phyloP scores from a whole-genome alignment of 1,140 invertebrate species.

The Ceratosolen solmsi region DNA sequence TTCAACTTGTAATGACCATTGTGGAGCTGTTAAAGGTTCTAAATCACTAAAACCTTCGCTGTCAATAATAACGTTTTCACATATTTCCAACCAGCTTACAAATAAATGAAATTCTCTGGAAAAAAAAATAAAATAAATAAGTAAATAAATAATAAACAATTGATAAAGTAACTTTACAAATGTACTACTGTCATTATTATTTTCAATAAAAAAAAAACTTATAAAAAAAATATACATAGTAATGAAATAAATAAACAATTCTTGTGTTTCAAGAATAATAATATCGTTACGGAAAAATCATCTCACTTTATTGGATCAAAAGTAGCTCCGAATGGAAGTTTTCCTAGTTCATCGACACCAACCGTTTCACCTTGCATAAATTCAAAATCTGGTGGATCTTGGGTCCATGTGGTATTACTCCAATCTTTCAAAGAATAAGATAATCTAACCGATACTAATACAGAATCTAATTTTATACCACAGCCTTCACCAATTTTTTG shows the following conservation, averaged over 20 bases:
- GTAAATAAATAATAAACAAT: no score
- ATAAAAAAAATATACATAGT: no score
- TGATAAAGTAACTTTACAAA: conserved; percentile 52
- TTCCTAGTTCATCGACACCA: conserved; percentile 75
- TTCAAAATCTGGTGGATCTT: conserved; percentile 83
- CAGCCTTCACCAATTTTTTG: conserved; percentile 80
- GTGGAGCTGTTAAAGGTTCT: conserved; percentile 87
- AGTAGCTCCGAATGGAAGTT: conserved; percentile 88
- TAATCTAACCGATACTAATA: conserved; percentile 85
- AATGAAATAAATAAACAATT: no score
- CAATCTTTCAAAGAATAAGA: conserved; percentile 87
- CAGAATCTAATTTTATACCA: conserved; percentile 76
- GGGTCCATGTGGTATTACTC: conserved; percentile 79
- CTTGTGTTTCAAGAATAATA: no score
- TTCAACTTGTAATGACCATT: conserved; percentile 81
- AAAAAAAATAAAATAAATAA: conserved; percentile 56
- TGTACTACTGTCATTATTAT: no score
- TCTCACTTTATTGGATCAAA: conserved; percentile 83
- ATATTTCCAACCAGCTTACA: conserved; percentile 90
- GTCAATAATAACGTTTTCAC: conserved; percentile 90
- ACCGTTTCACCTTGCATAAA: conserved; percentile 77
- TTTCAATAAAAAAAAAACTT: no score
- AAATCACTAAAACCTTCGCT: conserved; percentile 91
- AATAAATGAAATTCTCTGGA: conserved; percentile 84
- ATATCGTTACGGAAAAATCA: no score